Evolutionary conservation across 2,888 invertebrate species (phyloP), one percentile per base, ranked within the genome.

Genomic region (Noctua fimbriata): DNA sequence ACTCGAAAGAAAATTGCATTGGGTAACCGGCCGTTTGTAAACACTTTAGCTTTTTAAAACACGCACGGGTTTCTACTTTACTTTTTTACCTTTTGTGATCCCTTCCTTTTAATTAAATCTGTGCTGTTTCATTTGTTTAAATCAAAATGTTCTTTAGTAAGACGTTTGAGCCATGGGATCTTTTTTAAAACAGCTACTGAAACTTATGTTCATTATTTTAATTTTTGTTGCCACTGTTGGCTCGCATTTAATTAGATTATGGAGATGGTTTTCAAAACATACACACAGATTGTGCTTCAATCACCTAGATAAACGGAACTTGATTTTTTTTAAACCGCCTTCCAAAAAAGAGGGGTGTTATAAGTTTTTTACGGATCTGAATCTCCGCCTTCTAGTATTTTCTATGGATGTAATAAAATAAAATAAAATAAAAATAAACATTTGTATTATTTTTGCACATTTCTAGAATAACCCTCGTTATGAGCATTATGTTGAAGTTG

Each of bases 1-100:
- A 92, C 88, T 87, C 86, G 76, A 87, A 89, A 90, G 86, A 88
- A 90, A 89, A 91, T 89, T 88, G 88, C 87, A 83, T 74, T 83
- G 84, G 73, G 76, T 86, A 82, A 86, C 80, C 80, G 78, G 72
- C 77, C 69, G 73, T 89, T 83, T 86, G 89, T 83, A 85, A 90
- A 89, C 87, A 87, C 84, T 88, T 88, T 67, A 76, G 72, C 76
- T 78, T 79, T 84, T 80, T 67, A 80, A 83, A 88, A 79, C 71
- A 82, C 78, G 70, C 78, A 47, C 72, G n/a, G 70, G 67, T 70
- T 76, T 79, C 76, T 76, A 72, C 81, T 67, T 79, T 65, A 18
- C 32, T 76, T 76, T 74, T 67, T 79, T 65, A 18, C 32, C 75
- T 76, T 74, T 81, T 76, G 44, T 41, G 71, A 52, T 73, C 79